Base-by-base conservation (phyloP, 2,113 vertebrate genomes). In the Empidonax traillii region DNA sequence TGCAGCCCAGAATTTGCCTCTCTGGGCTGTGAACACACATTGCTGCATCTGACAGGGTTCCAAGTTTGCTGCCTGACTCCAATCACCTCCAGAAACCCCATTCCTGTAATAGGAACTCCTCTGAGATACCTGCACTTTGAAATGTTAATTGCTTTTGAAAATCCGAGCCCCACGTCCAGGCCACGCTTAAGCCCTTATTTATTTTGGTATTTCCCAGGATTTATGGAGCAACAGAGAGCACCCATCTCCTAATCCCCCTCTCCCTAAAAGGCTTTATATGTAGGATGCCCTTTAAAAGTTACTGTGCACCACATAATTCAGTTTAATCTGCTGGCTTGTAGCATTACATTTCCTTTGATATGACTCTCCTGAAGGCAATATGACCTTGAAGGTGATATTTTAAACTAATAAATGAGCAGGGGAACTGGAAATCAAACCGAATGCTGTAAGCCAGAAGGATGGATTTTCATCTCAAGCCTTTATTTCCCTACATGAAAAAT, bases 271-370 rank as follows among this genome's bases (percentile, higher is more conserved):
- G 25, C 31, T 89, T 90, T 88, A 12, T 88, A 47, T 37, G 76
- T 68, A 22, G 20, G 23, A 52, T 92, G 90, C 90, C 92, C 90
- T 97, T 96, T 93, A 71, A 78, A 95, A 90, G 83, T 92, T 93
- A 81, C 35, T 92, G 85, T 86, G 69, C 41, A 30, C 78, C 16
- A 6, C 79, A 63, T 95, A 93, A 95, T 92, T 95, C 90, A 61
- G 85, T 96, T 90, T 95, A 93, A 96, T 96, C 78, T 75, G 61
- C 85, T 86, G 82, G 5, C 72, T 93, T 91, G 85, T 77, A 89
- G 67, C 72, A 81, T 86, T 86, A 39, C 3, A 1, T 95, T 96
- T 88, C 85, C 79, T 94, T 71, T 77, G 79, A 84, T 86, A 88
- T 88, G 91, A 65, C 65, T 93, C 75, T 94, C 77, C 79, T 86